phyloP scores from a whole-genome alignment of 2,113 vertebrate genomes.

The Platysteira castanea region DNA sequence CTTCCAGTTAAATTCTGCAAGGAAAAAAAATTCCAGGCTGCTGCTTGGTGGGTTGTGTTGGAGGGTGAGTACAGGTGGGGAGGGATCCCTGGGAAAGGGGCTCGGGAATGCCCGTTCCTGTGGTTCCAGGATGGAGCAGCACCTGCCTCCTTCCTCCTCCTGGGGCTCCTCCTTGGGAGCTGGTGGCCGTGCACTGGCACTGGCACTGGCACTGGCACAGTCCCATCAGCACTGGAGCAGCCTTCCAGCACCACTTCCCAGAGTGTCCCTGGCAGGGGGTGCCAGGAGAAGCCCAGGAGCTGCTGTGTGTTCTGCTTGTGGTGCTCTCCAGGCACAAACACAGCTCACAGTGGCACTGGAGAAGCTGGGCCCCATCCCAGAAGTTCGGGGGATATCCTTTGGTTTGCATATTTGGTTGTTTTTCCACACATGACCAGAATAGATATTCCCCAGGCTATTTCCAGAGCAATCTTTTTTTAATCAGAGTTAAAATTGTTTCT shows the following conservation, averaged over 20 bases:
- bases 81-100: background rate
- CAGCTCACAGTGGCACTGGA: rapidly evolving
- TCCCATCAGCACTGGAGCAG: background rate
- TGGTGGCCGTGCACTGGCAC: rapidly evolving
- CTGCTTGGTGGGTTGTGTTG: background rate
- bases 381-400: background rate
- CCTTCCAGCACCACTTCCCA: background rate
- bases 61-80: background rate
- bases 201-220: background rate
- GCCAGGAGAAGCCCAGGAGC: background rate
- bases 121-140: background rate
- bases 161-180: background rate
- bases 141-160: background rate
- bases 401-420: background rate
- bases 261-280: background rate
- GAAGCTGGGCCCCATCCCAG: background rate
- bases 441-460: background rate
- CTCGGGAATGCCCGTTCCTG: background rate
- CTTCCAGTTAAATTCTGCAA: background rate
- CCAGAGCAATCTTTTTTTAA: background rate
- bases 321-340: background rate
- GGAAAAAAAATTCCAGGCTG: background rate
- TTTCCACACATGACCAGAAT: rapidly evolving
- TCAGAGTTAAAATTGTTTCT: background rate
- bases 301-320: background rate